A percentile compares a stretch with the other conserved stretches of the same genome.
Conservation (phyloP, 1,140 invertebrate genomes). For the Magallana angulata region DNA sequence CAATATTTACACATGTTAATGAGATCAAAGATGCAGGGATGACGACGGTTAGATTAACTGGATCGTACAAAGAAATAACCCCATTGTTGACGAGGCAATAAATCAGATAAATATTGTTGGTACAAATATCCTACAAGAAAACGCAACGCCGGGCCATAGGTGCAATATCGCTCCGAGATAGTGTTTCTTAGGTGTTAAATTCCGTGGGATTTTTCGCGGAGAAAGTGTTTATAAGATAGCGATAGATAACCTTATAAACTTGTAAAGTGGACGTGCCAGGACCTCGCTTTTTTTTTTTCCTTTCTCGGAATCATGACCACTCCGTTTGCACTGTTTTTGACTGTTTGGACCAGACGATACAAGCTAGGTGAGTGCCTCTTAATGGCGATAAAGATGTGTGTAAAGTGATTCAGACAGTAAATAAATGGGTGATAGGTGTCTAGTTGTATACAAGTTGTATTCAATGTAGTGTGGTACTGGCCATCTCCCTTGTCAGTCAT, state of each 20-base stretch:
- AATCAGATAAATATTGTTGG: conserved; percentile 25
- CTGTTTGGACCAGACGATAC: neutral
- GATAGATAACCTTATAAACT: neutral
- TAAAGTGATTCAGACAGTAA: neutral
- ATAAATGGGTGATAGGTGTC: neutral
- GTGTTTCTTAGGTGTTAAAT: conserved; percentile 21
- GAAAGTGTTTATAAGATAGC: neutral
- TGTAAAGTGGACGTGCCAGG: too few relatives aligned
- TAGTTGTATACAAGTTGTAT: neutral
- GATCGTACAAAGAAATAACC: neutral
- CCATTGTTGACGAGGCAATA: neutral
- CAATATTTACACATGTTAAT: conserved; percentile 18
- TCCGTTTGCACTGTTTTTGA: neutral
- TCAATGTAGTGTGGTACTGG: too few relatives aligned
- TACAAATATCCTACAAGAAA: neutral
- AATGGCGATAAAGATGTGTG: conserved; percentile 2
- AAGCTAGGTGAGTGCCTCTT: neutral
- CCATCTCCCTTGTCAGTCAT: neutral
- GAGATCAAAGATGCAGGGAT: neutral
- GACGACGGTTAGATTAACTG: conserved; percentile 11
- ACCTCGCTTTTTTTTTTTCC: neutral
- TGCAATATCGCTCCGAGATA: neutral
- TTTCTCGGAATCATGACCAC: neutral
- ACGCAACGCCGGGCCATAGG: neutral
- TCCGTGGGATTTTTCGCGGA: neutral